Conservation (phyloP, 2,888 invertebrate genomes). For the Drosophila peninsularis region DNA sequence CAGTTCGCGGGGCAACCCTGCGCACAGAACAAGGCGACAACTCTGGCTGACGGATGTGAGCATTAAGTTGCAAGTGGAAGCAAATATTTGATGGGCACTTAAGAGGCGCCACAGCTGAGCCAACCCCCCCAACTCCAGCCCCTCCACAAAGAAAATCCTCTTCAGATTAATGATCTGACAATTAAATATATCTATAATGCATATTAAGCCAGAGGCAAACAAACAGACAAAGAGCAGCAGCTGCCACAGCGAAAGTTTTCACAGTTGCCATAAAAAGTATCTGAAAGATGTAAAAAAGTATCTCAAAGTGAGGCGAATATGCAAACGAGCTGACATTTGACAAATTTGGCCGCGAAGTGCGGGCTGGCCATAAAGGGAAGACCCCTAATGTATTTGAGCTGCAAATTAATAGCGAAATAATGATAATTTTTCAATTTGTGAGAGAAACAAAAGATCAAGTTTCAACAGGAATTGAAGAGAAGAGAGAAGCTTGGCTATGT, state of each 20-base stretch:
- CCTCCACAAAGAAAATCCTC: constrained; percentile 7
- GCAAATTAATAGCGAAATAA: constrained; percentile 25
- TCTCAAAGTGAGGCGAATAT: constrained; percentile 15
- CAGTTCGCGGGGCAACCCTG: constrained; percentile 53
- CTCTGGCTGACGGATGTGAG: constrained; percentile 56
- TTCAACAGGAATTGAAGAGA: not conserved
- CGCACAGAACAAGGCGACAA: not conserved
- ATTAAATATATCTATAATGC: constrained; percentile 65
- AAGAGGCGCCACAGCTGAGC: constrained; percentile 37
- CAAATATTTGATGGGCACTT: constrained; percentile 78
- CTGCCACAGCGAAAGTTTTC: constrained; percentile 40
- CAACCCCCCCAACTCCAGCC: not conserved
- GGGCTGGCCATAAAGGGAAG: constrained; percentile 11
- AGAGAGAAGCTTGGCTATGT: no score
- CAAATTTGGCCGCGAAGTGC: constrained; percentile 22
- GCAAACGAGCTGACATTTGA: constrained; percentile 31
- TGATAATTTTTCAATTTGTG: constrained; percentile 12
- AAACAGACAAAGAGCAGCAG: constrained; percentile 8
- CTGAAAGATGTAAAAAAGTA: constrained; percentile 4
- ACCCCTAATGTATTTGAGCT: constrained; percentile 1
- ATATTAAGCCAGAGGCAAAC: constrained; percentile 2
- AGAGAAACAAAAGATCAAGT: not conserved
- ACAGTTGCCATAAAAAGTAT: constrained; percentile 2
- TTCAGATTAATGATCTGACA: constrained; percentile 66
- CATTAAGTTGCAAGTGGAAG: constrained; percentile 74